Base-by-base conservation (phyloP, 2,888 invertebrate genomes). In the Therioaphis trifolii region DNA sequence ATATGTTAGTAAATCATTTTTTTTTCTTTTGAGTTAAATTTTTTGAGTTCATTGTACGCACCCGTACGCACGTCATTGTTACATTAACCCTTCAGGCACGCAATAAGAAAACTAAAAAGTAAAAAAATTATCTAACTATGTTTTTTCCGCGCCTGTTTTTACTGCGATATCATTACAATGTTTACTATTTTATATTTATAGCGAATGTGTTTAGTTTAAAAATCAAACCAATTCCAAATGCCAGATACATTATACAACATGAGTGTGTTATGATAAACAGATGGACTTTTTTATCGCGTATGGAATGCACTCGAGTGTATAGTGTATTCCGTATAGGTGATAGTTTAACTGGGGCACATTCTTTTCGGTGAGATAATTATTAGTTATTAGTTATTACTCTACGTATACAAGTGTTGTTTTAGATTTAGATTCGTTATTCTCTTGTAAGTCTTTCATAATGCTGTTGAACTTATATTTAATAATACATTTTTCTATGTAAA, bases 251-350 rank as follows among this genome's bases (percentile, higher is more conserved):
- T n/a, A 11, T 43, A 61, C 5, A 55, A 55, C 18, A 15, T 49
- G n/a, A 7, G 35, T 35, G 3, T 55, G 9, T 14, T 69, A 43
- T 14, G 55, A 69, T 24, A 69, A 69, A 69, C 69, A 55, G 69
- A 79, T 69, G 79, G 55, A 40, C 69, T n/a, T 46, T 75, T 43
- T 69, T 58, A 69, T 79, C 27, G 43, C 27, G 55, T 18, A 27
- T 58, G 69, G 79, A 71, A 79, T 69, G 69, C 55, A 55, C 58
- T 69, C 11, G 69, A 55, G 15, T 69, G 69, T 69, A 40, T 24
- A 18, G 24, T 35, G 7, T 35, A 35, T 35, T 5, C 35, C 35
- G 3, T 7, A 35, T 76, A 63, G 61, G 43, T 55, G 66, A 66
- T 66, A 52, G 66, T 40, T 9, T 69, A 69, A 58, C 43, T 27